Conservation (phyloP, 2,888 invertebrate genomes). For the Gisinianus flammeolus region DNA sequence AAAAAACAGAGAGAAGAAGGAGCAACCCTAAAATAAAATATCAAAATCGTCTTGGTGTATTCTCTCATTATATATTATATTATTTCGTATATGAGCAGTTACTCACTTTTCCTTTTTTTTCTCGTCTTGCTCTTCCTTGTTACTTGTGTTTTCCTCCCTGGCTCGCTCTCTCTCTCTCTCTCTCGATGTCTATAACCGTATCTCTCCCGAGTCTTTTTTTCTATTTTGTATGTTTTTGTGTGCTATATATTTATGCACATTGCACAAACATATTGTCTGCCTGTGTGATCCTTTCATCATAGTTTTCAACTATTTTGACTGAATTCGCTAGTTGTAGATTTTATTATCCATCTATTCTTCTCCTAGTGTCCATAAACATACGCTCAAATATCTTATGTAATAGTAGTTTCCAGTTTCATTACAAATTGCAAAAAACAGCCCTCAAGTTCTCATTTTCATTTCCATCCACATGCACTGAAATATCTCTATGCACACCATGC, state of each 20-base stretch:
- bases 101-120: neutral
- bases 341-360: slow-evolving; percentile 23
- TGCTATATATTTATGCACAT: neutral
- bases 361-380: slow-evolving; percentile 25
- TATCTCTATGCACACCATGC: neutral
- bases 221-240: neutral
- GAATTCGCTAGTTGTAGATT: neutral
- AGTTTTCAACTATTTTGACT: neutral
- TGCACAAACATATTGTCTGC: neutral
- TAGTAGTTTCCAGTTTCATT: neutral
- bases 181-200: neutral
- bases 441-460: slow-evolving; percentile 26
- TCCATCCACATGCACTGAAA: neutral
- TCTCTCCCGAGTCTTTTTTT: neutral
- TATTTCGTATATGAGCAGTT: neutral
- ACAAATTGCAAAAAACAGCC: neutral
- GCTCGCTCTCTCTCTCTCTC: neutral
- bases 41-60: no score
- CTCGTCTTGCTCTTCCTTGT: neutral
- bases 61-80: no score
- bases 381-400: slow-evolving; percentile 1
- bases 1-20: no score
- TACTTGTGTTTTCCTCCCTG: neutral
- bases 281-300: neutral
- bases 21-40: no score